phyloP scores from a whole-genome alignment of 2,797 vertebrate genomes.

The Sphenodon punctatus region DNA sequence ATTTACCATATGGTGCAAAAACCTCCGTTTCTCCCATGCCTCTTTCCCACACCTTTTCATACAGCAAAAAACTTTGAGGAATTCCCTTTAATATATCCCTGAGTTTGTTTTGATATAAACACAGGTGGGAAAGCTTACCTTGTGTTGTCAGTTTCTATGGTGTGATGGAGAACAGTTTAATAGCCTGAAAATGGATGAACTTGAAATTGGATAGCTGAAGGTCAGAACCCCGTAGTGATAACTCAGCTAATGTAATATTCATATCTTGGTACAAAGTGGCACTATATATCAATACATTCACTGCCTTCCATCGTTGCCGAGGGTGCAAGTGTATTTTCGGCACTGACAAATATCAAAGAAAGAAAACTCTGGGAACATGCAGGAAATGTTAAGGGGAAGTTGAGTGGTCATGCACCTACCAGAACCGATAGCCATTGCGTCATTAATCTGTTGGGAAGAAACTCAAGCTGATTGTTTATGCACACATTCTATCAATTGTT shows the following conservation, averaged over 20 bases:
- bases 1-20: not conserved
- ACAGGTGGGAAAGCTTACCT: slow-evolving; percentile 63
- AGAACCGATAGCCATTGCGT: slow-evolving; percentile 41
- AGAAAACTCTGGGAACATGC: slow-evolving; percentile 31
- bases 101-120: slow-evolving; percentile 65
- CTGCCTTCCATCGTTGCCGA: slow-evolving; percentile 66
- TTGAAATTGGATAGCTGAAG: slow-evolving; percentile 73
- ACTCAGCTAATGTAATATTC: slow-evolving; percentile 79
- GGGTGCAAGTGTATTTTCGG: slow-evolving; percentile 59
- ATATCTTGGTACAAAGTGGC: slow-evolving; percentile 62
- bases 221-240: slow-evolving; percentile 72
- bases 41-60: not conserved
- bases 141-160: slow-evolving; percentile 53
- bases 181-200: slow-evolving; percentile 71
- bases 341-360: slow-evolving; percentile 62
- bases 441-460: slow-evolving; percentile 57
- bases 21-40: not conserved
- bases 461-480: slow-evolving; percentile 39
- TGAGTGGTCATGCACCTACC: slow-evolving; percentile 16
- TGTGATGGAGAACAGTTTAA: slow-evolving; percentile 59
- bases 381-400: slow-evolving; percentile 18
- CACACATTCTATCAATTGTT: slow-evolving; percentile 41
- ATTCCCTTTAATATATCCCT: slow-evolving; percentile 49
- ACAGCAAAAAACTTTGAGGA: not conserved
- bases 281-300: slow-evolving; percentile 72